Evolutionary conservation across 2,113 vertebrate species (phyloP), one percentile per base, ranked within the genome.

Genomic region (Semicossyphus pulcher): DNA sequence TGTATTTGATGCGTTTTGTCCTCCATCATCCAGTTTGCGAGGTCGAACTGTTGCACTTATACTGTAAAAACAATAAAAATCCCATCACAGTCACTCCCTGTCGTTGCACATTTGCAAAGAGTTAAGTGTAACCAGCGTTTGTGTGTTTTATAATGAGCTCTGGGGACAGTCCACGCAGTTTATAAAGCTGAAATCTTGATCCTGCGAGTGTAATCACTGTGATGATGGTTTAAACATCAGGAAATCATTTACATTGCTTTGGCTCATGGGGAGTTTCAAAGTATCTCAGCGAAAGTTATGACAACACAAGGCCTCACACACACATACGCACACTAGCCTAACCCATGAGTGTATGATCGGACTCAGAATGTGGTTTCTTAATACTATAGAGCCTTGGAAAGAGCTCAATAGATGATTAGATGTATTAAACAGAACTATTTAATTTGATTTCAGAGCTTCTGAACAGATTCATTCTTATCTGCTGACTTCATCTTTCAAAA

Each of bases 141-240:
- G 44, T 37, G 62, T 59, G 16, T 65, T 85, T 86, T 32, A 61
- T 60, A 79, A 80, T 26, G 31, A 73, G 62, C 72, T 76, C 71
- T 68, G 54, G 72, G 68, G 72, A 83, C 53, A n/a, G 21, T 68
- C 49, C 58, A 64, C 34, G 61, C 80, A 28, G 56, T 85, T 83
- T 66, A 68, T 53, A 12, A n/a, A 14, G 26, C 32, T 70, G 37
- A 88, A 78, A 79, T 83, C 42, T 41, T 68, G 79, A 87, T 83
- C 66, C 39, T 41, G 66, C 44, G 63, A 56, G 61, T 84, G 77
- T 63, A 82, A 89, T 83, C 80, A 58, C 72, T 70, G 54, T 64
- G 63, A 56, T 23, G 67, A 76, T 57, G 83, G 69, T 77, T 91
- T 66, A 72, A 88, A 89, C 89, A 90, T 89, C 47, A 70, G 90